Evolutionary conservation across 2,113 vertebrate species (phyloP).

Genomic region (Megaceryle torquata): DNA sequence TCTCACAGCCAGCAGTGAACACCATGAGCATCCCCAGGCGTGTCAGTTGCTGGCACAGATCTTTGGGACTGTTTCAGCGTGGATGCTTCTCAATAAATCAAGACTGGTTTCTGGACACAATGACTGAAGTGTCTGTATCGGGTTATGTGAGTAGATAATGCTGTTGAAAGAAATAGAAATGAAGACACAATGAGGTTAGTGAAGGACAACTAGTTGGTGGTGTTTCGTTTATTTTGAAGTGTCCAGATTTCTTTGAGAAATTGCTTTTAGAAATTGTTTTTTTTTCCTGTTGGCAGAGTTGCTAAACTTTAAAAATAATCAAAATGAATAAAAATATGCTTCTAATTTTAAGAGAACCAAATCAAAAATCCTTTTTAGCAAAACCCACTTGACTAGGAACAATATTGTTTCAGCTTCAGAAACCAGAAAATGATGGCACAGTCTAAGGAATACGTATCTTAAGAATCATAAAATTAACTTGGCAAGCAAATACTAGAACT

Average conservation of each 20-base stretch:
- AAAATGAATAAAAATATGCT: neutral
- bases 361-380: constrained; percentile 33
- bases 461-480: constrained; percentile 16
- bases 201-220: neutral
- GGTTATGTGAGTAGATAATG: neutral
- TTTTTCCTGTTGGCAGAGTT: neutral
- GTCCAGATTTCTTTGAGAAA: neutral
- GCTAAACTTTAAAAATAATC: neutral
- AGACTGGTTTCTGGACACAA: neutral
- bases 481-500: neutral
- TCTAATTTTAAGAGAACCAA: neutral
- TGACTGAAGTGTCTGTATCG: neutral
- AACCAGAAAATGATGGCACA: constrained; percentile 33
- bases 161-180: neutral
- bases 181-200: neutral
- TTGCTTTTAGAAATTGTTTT: neutral
- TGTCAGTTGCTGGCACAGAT: neutral
- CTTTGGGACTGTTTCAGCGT: neutral
- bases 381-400: constrained; percentile 10
- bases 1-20: neutral
- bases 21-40: neutral
- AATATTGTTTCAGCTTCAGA: constrained; percentile 35
- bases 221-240: neutral
- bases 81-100: neutral
- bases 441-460: neutral